Evolutionary conservation across 2,797 vertebrate genomes (phyloP).

Genomic region (Lateolabrax maculatus): DNA sequence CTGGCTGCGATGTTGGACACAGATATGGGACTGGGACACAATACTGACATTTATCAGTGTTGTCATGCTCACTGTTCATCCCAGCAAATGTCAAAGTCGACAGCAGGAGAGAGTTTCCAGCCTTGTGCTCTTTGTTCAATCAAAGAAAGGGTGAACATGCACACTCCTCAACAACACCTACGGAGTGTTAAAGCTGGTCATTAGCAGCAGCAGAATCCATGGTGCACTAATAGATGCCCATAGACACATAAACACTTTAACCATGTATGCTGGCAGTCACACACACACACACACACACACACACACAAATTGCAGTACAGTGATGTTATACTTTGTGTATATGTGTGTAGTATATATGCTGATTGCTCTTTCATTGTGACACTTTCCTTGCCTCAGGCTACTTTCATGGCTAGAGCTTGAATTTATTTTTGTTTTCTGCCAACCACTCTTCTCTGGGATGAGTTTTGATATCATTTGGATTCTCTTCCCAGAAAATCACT

Average conservation of each 20-base stretch:
- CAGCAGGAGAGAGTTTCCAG: slow-evolving; percentile 36
- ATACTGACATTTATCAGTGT: slow-evolving; percentile 60
- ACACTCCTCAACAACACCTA: slow-evolving; percentile 8
- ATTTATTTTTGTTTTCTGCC: slow-evolving; percentile 5
- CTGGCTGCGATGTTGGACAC: slow-evolving; percentile 24
- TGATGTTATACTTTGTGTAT: too few species aligned
- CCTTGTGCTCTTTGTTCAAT: slow-evolving; percentile 16
- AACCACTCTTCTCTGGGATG: neutral
- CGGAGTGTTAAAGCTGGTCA: slow-evolving; percentile 19
- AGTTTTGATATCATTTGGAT: neutral
- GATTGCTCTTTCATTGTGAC: too few species aligned
- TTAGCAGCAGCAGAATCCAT: slow-evolving; percentile 13
- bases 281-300: neutral
- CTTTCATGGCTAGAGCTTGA: neutral
- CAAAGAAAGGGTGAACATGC: slow-evolving; percentile 11
- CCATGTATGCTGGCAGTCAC: neutral
- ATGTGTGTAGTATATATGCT: too few species aligned
- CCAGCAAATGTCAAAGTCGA: slow-evolving; percentile 63
- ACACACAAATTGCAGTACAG: neutral
- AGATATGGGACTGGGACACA: slow-evolving; percentile 21
- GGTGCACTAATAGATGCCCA: neutral
- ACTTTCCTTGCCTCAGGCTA: neutral
- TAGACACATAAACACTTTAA: neutral
- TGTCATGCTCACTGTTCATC: slow-evolving; percentile 55
- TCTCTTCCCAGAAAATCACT: neutral